Conservation (phyloP, 2,888 invertebrate genomes). For the Cynaeus angustus region DNA sequence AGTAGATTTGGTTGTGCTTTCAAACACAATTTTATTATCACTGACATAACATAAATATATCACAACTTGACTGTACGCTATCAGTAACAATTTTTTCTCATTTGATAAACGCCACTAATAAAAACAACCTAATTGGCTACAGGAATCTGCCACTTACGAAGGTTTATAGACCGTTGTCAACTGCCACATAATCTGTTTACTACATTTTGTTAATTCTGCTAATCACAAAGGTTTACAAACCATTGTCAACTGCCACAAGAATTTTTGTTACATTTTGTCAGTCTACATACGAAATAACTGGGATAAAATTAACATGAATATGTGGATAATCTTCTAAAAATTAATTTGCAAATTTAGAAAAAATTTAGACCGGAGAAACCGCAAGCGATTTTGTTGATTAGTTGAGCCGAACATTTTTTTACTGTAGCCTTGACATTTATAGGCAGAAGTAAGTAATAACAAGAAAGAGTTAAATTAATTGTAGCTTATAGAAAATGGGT, state of each 20-base stretch:
- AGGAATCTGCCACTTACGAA: slow-evolving; percentile 1
- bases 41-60: too few species aligned
- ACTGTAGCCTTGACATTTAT: slow-evolving; percentile 9
- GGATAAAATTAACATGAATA: background rate
- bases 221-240: too few species aligned
- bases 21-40: too few species aligned
- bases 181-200: too few species aligned
- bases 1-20: too few species aligned
- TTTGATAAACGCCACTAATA: background rate
- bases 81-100: background rate
- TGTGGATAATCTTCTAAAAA: background rate
- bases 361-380: background rate
- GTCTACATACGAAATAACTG: too few species aligned
- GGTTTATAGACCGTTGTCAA: background rate
- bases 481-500: background rate
- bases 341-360: background rate
- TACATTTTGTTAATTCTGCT: too few species aligned
- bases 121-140: background rate
- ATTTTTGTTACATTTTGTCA: too few species aligned
- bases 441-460: slow-evolving; percentile 11
- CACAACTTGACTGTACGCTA: background rate
- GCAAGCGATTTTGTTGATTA: slow-evolving; percentile 20
- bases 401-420: slow-evolving; percentile 12
- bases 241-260: too few species aligned
- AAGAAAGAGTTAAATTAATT: background rate